phyloP scores from a whole-genome alignment of 1,140 invertebrate genomes.

The Scaptomyza pallida region DNA sequence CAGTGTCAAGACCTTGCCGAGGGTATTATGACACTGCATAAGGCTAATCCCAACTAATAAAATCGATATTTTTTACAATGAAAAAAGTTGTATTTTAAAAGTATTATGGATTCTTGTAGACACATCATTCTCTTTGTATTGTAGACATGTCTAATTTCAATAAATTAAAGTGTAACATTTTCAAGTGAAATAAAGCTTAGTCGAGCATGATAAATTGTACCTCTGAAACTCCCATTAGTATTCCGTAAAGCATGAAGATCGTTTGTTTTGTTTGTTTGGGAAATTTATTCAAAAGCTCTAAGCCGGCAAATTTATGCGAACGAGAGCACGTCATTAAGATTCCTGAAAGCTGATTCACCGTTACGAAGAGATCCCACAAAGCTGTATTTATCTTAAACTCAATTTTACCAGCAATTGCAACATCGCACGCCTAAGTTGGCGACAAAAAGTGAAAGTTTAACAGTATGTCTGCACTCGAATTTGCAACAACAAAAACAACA shows the following conservation, averaged over 20 bases:
- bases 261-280: not conserved
- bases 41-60: not conserved
- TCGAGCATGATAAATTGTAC: no score
- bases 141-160: no score
- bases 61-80: not conserved
- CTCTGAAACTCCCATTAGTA: not conserved
- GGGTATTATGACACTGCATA: not conserved
- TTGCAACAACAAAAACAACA: conserved; percentile 64
- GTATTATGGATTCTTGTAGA: no score
- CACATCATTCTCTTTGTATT: no score
- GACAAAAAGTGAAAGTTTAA: conserved; percentile 68
- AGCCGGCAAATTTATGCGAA: conserved; percentile 7
- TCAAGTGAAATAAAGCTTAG: no score
- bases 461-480: conserved; percentile 60
- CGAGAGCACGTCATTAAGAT: conserved; percentile 18
- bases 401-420: conserved; percentile 28
- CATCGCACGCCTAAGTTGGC: conserved; percentile 8
- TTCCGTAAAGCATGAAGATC: conserved; percentile 16
- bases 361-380: conserved; percentile 19
- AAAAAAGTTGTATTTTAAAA: not conserved
- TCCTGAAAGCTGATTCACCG: conserved; percentile 44
- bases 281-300: conserved; percentile 7
- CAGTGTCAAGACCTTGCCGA: not conserved
- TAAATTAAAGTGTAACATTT: no score
- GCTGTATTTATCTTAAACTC: conserved; percentile 20